phyloP scores from a whole-genome alignment of 2,113 vertebrate genomes.

The Sterrhoptilus dennistouni region DNA sequence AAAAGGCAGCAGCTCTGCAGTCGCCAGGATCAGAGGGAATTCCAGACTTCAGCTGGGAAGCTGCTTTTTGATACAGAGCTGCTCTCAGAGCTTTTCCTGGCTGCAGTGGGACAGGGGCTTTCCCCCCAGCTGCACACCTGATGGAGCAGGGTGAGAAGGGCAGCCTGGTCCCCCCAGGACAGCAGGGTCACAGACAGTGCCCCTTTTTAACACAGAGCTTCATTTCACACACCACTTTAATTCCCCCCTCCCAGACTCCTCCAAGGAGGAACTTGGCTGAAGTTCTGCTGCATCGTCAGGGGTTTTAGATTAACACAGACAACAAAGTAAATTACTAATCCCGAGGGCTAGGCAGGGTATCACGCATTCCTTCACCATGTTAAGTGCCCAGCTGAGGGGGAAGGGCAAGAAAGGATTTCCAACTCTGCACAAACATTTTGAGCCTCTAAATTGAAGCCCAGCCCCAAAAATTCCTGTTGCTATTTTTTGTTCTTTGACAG shows the following conservation, averaged over 20 bases:
- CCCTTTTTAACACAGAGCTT: background rate
- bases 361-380: background rate
- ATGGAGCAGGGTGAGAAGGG: background rate
- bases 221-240: background rate
- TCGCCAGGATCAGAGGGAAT: background rate
- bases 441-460: background rate
- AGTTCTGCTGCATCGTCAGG: background rate
- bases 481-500: background rate
- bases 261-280: background rate
- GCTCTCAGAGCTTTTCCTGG: background rate
- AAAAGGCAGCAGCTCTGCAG: background rate
- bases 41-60: background rate
- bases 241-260: background rate
- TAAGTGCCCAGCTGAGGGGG: background rate
- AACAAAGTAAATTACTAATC: slow-evolving; percentile 7
- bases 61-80: accelerated
- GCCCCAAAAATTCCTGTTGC: background rate
- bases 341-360: background rate
- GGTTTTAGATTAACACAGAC: background rate
- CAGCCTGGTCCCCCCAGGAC: background rate
- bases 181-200: background rate
- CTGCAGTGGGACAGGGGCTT: accelerated
- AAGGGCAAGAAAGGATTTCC: background rate
- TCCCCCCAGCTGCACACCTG: background rate
- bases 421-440: background rate